Base-by-base conservation (phyloP, 2,888 invertebrate genomes). In the Drosophila melanocephala region DNA sequence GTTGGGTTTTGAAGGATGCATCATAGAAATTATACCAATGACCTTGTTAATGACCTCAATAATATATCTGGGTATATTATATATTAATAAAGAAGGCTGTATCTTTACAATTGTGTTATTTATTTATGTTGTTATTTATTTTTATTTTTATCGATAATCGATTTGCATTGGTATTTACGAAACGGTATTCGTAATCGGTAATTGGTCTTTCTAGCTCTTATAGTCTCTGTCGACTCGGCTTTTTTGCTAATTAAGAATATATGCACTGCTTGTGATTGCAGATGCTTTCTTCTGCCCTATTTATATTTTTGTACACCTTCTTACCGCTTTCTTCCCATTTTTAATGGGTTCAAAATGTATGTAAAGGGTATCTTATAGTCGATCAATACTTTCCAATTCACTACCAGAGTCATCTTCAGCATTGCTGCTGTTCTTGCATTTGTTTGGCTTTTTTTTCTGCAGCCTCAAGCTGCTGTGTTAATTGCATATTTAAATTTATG, bases 401-500 rank as follows among this genome's bases (percentile, higher is more conserved):
- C 9, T n/a, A 6, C 2, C 5, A 6, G 56, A 19, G 14, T 12
- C 35, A n/a, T 19, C 22, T 47, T 57, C 37, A 26, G n/a, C 50
- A 22, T 39, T 51, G 61, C 44, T 62, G 63, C 37, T 59, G 61
- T 42, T 62, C 55, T 57, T 44, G 52, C 51, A 42, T 55, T 26
- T 53, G 26, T 47, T 69, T 55, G 62, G n/a, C 32, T 50, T 16
- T 50, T 50, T 16, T 53, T 62, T 70, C 64, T 64, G 53, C 61
- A 64, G 83, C 90, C 72, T 74, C 87, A 86, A 91, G 87, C 87
- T 88, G 91, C 79, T 91, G 84, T 87, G 76, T 88, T 91, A 91
- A 88, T 90, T 88, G 91, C 91, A 90, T 89, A 91, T 91, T 89
- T 90, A 91, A 90, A 90, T 88, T 91, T 91, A 88, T 91, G 89